Evolutionary conservation across 2,888 invertebrate genomes (phyloP), one percentile per base, ranked within the genome.

Genomic region (Stenichneumon culpator): DNA sequence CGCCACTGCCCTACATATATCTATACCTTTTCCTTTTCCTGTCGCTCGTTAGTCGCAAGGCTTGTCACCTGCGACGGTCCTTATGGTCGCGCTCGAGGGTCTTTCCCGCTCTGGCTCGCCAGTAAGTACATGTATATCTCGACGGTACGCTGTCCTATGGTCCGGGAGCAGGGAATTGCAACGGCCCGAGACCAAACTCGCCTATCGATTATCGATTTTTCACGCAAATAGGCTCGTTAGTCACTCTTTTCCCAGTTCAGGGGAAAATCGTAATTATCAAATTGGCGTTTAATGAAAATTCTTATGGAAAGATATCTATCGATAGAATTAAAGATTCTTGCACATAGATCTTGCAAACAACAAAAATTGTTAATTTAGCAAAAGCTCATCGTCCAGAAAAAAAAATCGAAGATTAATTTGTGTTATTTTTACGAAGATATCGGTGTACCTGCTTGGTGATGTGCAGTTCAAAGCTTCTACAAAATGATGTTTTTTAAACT

Each of bases 51-150:
- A 82, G 85, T 86, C 86, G 82, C 78, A 75, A 68, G 67, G 82
- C 86, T 87, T 88, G 87, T 89, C 89, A 89, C 88, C 88, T 87
- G 89, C 79, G 83, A 79, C 82, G 83, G 77, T 80, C 44, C 72
- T 77, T 80, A 77, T 72, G 50, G 65, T 75, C 79, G 54, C 65
- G 47, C 72, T 72, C 72, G 32, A 65, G 67, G 60, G 72, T 73
- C 72, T 72, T 65, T 54, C 57, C 68, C 28, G 32, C 75, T 65
- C 28, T 70, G 60, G 47, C 70, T 79, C 70, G 44, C 47, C 19
- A 67, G n/a, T 68, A 65, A 28, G 28, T 39, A 77, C 32, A 39
- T n/a, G 44, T 36, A 74, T 44, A 77, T 32, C 72, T 68, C 73
- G 25, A 22, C 14, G 54, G 11, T 9, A 19, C 54, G 19, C 19